phyloP scores from a whole-genome alignment of 1,140 invertebrate species.

The Monomorium pharaonis region DNA sequence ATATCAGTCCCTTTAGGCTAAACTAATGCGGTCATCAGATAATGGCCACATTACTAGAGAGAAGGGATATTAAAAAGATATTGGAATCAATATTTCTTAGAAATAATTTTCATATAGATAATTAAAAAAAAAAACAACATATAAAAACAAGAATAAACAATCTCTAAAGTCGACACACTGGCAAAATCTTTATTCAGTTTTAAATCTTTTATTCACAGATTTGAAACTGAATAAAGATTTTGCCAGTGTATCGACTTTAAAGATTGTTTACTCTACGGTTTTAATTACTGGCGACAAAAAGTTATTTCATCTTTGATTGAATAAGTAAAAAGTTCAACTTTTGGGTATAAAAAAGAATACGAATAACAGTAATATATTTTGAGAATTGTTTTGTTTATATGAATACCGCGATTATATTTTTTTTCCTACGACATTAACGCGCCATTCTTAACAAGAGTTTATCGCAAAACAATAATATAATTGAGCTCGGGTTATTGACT shows the following conservation, averaged over 20 bases:
- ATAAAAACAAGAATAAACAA: no score
- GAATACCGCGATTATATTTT: neutral
- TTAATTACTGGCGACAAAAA: no score
- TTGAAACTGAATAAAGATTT: no score
- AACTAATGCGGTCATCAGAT: neutral
- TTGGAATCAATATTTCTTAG: neutral
- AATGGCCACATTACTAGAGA: neutral
- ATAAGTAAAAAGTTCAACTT: no score
- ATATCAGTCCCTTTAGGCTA: conserved; percentile 1
- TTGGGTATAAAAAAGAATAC: neutral
- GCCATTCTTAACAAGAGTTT: conserved; percentile 29
- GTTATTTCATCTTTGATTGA: no score
- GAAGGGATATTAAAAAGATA: no score
- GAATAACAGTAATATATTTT: neutral
- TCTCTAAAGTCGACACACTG: no score
- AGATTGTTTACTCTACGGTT: no score
- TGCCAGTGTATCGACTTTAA: no score
- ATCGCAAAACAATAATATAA: conserved; percentile 48
- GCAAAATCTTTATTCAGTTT: no score
- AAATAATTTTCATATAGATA: neutral
- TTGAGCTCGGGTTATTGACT: conserved; percentile 64
- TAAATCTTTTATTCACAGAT: no score
- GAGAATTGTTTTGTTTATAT: neutral
- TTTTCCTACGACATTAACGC: neutral
- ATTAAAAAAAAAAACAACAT: neutral